These are phyloP conservation scores for Paraescarpia echinospica DNA, from an alignment of 1,140 invertebrate genomes.

Conservation along the genomic window DNA sequence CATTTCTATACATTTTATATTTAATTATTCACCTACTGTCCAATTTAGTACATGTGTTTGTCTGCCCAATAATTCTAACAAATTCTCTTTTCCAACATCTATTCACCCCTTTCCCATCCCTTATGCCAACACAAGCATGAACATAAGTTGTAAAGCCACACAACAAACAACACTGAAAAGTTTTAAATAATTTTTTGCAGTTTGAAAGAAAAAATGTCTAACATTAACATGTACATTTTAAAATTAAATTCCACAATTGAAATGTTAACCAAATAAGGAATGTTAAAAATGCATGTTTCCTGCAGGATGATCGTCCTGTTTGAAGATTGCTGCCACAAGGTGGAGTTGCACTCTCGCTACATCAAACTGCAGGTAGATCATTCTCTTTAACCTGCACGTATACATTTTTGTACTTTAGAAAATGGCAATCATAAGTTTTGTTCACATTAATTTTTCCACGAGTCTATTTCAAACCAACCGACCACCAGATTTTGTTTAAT, in stretches of 20 bases:
- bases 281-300: slow-evolving; percentile 16
- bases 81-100: no score
- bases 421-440: neutral
- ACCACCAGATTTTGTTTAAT: neutral
- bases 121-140: no score
- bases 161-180: neutral
- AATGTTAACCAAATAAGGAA: neutral
- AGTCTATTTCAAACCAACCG: neutral
- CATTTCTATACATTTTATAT: neutral
- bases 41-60: neutral
- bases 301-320: slow-evolving; percentile 84
- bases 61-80: neutral
- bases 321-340: slow-evolving; percentile 92
- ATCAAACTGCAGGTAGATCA: slow-evolving; percentile 43
- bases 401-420: neutral
- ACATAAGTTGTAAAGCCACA: neutral
- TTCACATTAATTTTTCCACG: neutral
- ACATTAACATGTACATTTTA: no score
- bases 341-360: slow-evolving; percentile 42
- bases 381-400: neutral
- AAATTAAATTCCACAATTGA: neutral
- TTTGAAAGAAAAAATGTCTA: no score
- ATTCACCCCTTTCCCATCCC: no score
- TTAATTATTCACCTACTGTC: neutral
- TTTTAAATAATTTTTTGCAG: slow-evolving; percentile 12